Evolutionary conservation across 2,797 vertebrate species (phyloP), one percentile per base, ranked within the genome.

Genomic region (Phrynocephalus guinanensis): DNA sequence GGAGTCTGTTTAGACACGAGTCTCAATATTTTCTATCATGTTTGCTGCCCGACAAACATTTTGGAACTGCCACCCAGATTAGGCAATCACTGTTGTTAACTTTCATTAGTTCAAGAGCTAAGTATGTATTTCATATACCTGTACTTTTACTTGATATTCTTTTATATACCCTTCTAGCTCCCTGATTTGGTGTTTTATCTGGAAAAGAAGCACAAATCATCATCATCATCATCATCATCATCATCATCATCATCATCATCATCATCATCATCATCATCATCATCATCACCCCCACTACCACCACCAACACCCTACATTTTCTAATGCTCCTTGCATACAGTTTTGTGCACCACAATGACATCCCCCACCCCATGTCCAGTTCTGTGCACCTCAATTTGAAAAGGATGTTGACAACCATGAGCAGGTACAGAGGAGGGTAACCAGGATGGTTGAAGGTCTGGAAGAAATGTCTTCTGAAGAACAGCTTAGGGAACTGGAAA

Each of bases 151-250:
- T 73, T 89, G 38, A 5, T 89, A 79, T 72, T 89, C 88, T 79
- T 83, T 56, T 67, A 75, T n/a, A 8, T 72, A 83, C 26, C 79
- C 88, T 73, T 89, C 85, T 52, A 89, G 76, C n/a, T 89, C 85
- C 48, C 44, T 82, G 75, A 79, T 67, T 52, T 83, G 88, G 26
- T 89, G 68, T 83, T 89, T 86, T 68, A 83, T 86, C 88, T 89
- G 82, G 44, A 89, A 86, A 88, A 86, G 28, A 83, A 52, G 6
- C 30, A 83, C 3, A 38, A 9, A 2, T 79, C 76, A 70, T 52
- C 5, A 38, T 6, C 44, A 67, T 44, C 18, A 63, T 18, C 60
- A 63, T 5, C 11, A 63, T 63, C 60, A 56, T 56, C 52, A 56
- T 56, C 33, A 33, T 33, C 33, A 33, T 33, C 33, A 71, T 52